These are phyloP conservation scores for Tiliacea citrago DNA, from an alignment of 2,888 invertebrate species.

Conservation along the genomic window DNA sequence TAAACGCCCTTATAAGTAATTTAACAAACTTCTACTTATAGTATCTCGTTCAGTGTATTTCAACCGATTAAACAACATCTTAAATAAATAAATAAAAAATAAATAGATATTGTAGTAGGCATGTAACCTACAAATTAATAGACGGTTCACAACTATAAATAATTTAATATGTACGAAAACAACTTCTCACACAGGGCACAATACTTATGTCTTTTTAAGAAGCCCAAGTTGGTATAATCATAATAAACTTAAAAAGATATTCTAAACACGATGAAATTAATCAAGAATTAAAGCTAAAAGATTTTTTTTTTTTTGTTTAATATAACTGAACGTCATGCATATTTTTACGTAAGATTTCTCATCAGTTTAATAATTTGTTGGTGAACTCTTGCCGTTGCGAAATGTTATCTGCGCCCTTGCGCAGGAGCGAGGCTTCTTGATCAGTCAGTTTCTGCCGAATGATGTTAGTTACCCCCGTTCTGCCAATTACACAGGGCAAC, in stretches of 20 bases:
- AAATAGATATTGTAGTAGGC: no score
- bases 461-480: conserved; percentile 92
- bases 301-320: no score
- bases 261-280: conserved; percentile 1
- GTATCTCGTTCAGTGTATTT: neutral
- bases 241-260: neutral
- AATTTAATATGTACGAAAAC: conserved; percentile 8
- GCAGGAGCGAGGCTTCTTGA: conserved; percentile 89
- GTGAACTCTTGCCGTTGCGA: conserved; percentile 54
- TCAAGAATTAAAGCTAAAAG: neutral
- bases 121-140: no score
- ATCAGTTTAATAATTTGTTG: conserved; percentile 28
- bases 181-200: neutral
- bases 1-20: no score
- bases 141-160: neutral
- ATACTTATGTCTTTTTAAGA: neutral
- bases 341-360: neutral
- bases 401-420: conserved; percentile 91
- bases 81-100: neutral
- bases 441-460: conserved; percentile 92
- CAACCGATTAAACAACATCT: neutral
- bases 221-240: neutral
- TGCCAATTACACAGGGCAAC: conserved; percentile 93
- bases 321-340: neutral
- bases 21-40: no score